Evolutionary conservation across 2,888 invertebrate species (phyloP).

Genomic region (Caenorhabditis imperialis): DNA sequence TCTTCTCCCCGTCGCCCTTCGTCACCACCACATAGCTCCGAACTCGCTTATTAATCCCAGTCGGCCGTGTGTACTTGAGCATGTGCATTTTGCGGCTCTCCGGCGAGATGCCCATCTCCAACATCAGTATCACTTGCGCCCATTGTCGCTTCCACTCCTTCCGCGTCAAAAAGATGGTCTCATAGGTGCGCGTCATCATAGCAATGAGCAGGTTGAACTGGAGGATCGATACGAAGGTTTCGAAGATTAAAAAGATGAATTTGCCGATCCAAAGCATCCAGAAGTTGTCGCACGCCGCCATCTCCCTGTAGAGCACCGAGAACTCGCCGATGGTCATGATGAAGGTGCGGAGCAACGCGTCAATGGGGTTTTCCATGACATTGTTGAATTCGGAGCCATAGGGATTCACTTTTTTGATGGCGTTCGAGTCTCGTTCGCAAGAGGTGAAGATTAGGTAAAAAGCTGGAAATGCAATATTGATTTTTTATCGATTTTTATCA

Average conservation of each 20-base stretch:
- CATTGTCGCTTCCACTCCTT: conserved; percentile 95
- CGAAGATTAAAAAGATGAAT: conserved; percentile 88
- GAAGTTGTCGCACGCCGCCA: conserved; percentile 63
- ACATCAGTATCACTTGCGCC: conserved; percentile 96
- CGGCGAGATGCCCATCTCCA: conserved; percentile 95
- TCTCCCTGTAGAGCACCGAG: conserved; percentile 64
- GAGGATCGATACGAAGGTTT: conserved; percentile 94
- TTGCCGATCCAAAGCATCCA: conserved; percentile 66
- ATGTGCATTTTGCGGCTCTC: conserved; percentile 88
- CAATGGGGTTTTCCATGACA: conserved; percentile 58
- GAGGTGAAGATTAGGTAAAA: conserved; percentile 92
- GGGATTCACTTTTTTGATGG: conserved; percentile 20
- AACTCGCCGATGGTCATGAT: conserved; percentile 90
- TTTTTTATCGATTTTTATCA: no score
- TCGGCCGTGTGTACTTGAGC: conserved; percentile 92
- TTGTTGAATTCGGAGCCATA: conserved; percentile 37
- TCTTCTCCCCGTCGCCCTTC: conserved; percentile 50
- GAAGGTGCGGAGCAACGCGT: conserved; percentile 88
- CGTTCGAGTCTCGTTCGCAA: conserved; percentile 78
- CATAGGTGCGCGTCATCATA: conserved; percentile 99
- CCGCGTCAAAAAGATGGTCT: conserved; percentile 94
- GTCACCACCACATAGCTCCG: conserved; percentile 75
- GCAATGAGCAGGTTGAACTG: conserved; percentile 98
- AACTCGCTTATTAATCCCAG: conserved; percentile 74
- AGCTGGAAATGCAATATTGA: conserved; percentile 56